Conservation (phyloP, 2,113 vertebrate genomes). For the Probosciger aterrimus region DNA sequence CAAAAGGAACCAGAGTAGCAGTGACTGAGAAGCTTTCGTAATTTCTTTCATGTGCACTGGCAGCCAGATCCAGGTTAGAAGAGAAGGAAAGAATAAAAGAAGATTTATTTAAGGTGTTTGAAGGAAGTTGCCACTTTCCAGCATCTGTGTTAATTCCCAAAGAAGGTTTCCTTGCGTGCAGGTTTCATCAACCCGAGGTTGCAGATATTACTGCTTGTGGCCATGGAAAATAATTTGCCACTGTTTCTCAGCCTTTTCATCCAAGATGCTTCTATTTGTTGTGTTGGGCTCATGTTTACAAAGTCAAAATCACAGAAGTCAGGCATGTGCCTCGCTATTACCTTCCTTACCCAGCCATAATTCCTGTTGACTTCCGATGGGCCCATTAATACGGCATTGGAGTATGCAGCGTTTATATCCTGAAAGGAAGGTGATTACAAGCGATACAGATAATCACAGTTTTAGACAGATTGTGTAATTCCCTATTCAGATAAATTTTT, state of each 20-base stretch:
- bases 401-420: fast-evolving
- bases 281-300: neutral
- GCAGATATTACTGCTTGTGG: fast-evolving
- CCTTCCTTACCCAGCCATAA: neutral
- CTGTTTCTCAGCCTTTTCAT: neutral
- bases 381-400: fast-evolving
- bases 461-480: neutral
- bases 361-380: neutral
- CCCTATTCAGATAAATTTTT: neutral
- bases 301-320: neutral
- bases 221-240: neutral
- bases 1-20: conserved; percentile 84
- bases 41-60: conserved; percentile 91
- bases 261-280: neutral
- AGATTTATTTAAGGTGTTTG: conserved; percentile 78
- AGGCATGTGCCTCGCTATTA: fast-evolving
- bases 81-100: conserved; percentile 83
- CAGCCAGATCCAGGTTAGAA: conserved; percentile 86
- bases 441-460: fast-evolving
- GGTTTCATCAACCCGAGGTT: neutral
- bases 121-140: conserved; percentile 65
- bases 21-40: conserved; percentile 89
- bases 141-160: neutral
- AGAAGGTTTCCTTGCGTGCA: neutral
- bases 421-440: neutral